Conservation (phyloP, 2,113 vertebrate genomes). For the Ammospiza nelsoni region DNA sequence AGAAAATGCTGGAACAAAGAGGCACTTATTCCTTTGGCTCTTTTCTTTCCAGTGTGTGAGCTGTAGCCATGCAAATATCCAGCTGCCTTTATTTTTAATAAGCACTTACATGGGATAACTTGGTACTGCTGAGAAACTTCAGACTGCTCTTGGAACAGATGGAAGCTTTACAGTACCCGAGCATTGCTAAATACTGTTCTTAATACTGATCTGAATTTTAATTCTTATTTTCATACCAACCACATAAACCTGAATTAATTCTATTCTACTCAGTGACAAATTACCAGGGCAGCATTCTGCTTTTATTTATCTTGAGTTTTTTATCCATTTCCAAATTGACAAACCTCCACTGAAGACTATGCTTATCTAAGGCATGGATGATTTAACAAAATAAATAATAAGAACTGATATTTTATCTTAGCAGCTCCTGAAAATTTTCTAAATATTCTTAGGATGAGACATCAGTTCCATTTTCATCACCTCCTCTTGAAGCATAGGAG, state of each 20-base stretch:
- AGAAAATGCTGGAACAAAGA: background rate
- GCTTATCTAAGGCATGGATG: background rate
- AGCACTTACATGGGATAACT: background rate
- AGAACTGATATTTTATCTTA: background rate
- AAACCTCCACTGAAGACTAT: background rate
- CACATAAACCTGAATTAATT: background rate
- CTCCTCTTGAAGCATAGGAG: background rate
- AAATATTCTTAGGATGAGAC: background rate
- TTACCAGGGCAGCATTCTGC: background rate
- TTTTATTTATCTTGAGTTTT: background rate
- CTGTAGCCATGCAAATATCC: background rate
- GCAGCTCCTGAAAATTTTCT: background rate
- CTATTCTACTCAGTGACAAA: background rate
- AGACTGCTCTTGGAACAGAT: constrained; percentile 2
- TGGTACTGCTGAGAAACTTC: background rate
- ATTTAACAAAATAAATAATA: background rate
- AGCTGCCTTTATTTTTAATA: background rate
- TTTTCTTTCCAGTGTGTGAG: background rate
- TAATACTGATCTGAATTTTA: constrained; percentile 3
- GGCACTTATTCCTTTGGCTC: background rate
- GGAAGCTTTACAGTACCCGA: background rate
- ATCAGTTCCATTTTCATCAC: background rate
- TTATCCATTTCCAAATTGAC: background rate
- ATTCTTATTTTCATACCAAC: background rate
- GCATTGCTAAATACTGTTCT: background rate